These are phyloP conservation scores for Chrysomallon squamiferum DNA, from an alignment of 1,140 invertebrate species.

Conservation along the genomic window DNA sequence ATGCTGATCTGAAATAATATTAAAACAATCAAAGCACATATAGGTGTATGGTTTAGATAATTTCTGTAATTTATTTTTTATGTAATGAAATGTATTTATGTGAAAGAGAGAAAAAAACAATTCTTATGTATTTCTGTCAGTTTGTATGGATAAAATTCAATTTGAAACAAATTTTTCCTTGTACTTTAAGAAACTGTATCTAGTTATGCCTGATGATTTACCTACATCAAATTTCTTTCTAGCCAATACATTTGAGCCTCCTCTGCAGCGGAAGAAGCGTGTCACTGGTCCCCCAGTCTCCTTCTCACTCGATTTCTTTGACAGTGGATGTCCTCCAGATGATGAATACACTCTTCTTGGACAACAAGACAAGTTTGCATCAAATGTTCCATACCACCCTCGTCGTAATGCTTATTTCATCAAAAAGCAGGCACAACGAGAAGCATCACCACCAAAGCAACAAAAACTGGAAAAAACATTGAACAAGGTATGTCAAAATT, in stretches of 20 bases:
- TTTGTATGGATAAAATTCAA: no score
- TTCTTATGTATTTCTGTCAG: no score
- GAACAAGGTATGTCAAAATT: not conserved
- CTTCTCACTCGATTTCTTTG: constrained; percentile 33
- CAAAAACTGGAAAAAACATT: constrained; percentile 28
- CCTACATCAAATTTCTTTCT: no score
- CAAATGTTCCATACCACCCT: constrained; percentile 49
- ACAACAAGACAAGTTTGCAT: constrained; percentile 53
- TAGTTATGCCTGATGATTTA: no score
- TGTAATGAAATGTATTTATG: no score
- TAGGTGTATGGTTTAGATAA: no score
- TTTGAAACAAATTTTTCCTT: no score
- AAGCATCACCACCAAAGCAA: constrained; percentile 46
- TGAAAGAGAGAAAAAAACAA: no score
- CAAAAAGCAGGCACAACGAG: constrained; percentile 14
- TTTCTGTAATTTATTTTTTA: no score
- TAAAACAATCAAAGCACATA: no score
- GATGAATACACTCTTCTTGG: constrained; percentile 53
- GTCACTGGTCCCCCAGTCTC: constrained; percentile 35
- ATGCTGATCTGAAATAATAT: no score
- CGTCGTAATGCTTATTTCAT: constrained; percentile 16
- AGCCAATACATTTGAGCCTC: constrained; percentile 48
- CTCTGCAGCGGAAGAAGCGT: constrained; percentile 55
- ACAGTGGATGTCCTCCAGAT: not conserved
- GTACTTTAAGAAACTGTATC: no score